A percentile compares a stretch with the other conserved stretches of the same genome.
These are phyloP conservation scores for Agrilus planipennis DNA, from an alignment of 1,140 invertebrate genomes.

Conservation along the genomic window DNA sequence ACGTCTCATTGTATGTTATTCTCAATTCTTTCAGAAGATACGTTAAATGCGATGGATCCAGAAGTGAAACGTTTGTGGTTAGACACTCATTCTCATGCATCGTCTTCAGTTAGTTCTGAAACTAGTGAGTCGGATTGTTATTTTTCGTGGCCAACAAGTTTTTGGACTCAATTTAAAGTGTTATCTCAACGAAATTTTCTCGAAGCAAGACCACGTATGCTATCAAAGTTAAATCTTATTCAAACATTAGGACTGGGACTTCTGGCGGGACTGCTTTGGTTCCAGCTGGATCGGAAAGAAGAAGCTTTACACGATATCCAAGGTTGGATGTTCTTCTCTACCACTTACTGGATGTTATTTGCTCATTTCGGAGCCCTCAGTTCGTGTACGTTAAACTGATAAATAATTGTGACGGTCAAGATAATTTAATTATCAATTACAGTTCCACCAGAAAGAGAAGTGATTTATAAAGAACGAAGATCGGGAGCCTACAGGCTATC, in stretches of 20 bases:
- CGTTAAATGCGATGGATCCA: conserved; percentile 40
- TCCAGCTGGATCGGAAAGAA: conserved; percentile 62
- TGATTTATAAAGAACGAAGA: conserved; percentile 71
- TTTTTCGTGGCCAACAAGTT: conserved; percentile 65
- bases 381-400: conserved; percentile 39
- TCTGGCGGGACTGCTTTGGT: conserved; percentile 69
- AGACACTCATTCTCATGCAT: conserved; percentile 60
- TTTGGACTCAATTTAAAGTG: conserved; percentile 69
- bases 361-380: conserved; percentile 69
- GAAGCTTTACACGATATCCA: conserved; percentile 66
- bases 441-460: conserved; percentile 74
- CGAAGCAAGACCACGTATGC: conserved; percentile 63
- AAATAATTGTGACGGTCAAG: not conserved
- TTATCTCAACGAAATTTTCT: conserved; percentile 69
- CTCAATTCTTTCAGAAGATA: conserved; percentile 29
- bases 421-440: conserved; percentile 16
- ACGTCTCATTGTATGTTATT: conserved; percentile 3
- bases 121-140: conserved; percentile 31
- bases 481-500: conserved; percentile 74
- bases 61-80: conserved; percentile 61
- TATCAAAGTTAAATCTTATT: conserved; percentile 71
- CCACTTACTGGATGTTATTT: conserved; percentile 80
- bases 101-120: conserved; percentile 49
- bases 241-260: conserved; percentile 61
- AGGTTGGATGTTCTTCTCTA: conserved; percentile 81